A percentile compares a stretch with the other conserved stretches of the same genome.
Evolutionary conservation across 2,888 invertebrate genomes (phyloP).

Genomic region (Agonopterix subpropinquella): DNA sequence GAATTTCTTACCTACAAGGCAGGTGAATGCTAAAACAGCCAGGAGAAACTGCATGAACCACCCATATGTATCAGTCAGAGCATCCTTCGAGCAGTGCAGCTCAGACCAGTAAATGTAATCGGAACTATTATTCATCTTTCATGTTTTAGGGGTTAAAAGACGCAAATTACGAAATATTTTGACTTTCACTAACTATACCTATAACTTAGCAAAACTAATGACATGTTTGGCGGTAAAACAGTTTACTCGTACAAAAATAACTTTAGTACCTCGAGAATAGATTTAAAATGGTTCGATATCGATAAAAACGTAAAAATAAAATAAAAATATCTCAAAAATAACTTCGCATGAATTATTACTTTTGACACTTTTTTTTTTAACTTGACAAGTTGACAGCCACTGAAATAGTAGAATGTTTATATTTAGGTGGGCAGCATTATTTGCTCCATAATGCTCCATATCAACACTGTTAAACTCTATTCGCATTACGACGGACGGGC

Average conservation of each 20-base stretch:
- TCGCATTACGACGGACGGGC: no score
- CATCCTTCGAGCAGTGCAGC: constrained; percentile 81
- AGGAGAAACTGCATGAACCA: constrained; percentile 84
- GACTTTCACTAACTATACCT: constrained; percentile 2
- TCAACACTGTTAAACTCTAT: no score
- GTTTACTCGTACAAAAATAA: no score
- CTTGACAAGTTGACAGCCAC: no score
- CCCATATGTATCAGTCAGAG: constrained; percentile 82
- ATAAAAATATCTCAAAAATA: constrained; percentile 1
- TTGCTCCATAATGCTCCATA: no score
- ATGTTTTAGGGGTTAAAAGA: constrained; percentile 18
- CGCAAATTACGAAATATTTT: background rate
- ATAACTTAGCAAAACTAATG: no score
- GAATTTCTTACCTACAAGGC: constrained; percentile 76
- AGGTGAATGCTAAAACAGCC: constrained; percentile 82
- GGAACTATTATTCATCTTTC: constrained; percentile 67
- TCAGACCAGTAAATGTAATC: constrained; percentile 62
- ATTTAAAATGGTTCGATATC: no score
- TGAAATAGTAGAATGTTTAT: no score
- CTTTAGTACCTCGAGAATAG: no score
- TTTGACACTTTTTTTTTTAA: constrained; percentile 1
- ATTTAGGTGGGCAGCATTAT: no score
- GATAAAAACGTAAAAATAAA: background rate
- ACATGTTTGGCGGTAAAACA: no score
- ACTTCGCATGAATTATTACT: background rate